Percentiles rank a stretch among this genome's conserved stretches.
Conservation (phyloP, 2,888 invertebrate genomes). For the Luperina nickerlii region DNA sequence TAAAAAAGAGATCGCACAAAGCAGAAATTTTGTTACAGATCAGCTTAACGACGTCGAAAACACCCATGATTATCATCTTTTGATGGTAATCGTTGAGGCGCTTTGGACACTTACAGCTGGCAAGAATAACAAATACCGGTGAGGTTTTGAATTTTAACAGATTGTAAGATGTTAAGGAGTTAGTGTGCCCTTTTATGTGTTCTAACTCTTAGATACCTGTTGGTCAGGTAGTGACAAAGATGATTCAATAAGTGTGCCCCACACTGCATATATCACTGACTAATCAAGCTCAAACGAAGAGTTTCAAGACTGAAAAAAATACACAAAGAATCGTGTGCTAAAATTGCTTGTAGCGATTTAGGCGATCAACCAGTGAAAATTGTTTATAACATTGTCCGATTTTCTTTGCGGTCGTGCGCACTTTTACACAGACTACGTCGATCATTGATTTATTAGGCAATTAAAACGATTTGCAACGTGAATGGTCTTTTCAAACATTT, state of each 20-base stretch:
- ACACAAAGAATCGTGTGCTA: not conserved
- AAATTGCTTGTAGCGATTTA: conserved; percentile 21
- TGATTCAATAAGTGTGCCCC: conserved; percentile 36
- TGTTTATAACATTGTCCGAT: conserved; percentile 31
- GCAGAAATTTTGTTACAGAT: conserved; percentile 90
- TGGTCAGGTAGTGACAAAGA: conserved; percentile 31
- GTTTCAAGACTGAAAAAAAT: not conserved
- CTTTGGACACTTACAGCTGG: conserved; percentile 87
- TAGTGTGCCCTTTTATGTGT: conserved; percentile 82
- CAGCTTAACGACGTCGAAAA: conserved; percentile 90
- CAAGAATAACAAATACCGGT: conserved; percentile 85
- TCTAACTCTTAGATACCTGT: conserved; percentile 68
- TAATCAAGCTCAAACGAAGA: conserved; percentile 28
- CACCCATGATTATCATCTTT: conserved; percentile 90
- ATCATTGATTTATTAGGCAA: conserved; percentile 36
- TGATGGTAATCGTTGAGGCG: conserved; percentile 89
- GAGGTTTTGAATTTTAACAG: conserved; percentile 85
- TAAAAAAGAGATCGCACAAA: conserved; percentile 87
- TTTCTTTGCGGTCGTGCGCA: conserved; percentile 30
- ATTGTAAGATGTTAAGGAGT: conserved; percentile 76
- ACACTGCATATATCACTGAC: no score
- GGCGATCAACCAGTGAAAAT: conserved; percentile 31
- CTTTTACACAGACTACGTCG: conserved; percentile 11
- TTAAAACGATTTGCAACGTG: conserved; percentile 42
- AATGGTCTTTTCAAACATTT: conserved; percentile 10